phyloP scores from a whole-genome alignment of 2,888 invertebrate genomes.

The Diaperis boleti region DNA sequence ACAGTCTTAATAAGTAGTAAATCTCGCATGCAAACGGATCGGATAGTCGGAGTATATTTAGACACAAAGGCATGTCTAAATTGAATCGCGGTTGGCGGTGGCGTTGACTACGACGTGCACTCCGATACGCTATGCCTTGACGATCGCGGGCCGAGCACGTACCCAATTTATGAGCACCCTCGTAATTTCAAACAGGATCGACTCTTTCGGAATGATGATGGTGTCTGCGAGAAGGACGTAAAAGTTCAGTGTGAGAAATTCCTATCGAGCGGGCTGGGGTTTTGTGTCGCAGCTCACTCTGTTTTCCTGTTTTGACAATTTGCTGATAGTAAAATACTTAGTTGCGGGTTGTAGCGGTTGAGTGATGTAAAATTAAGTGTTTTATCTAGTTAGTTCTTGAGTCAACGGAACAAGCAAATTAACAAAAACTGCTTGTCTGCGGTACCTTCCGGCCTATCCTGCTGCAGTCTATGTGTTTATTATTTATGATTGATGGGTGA shows the following conservation, averaged over 20 bases:
- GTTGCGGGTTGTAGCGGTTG: too few species aligned
- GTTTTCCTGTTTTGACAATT: too few species aligned
- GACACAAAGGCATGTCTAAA: slow-evolving; percentile 56
- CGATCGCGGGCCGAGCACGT: slow-evolving; percentile 56
- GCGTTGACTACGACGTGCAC: slow-evolving; percentile 48
- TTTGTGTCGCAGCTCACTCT: too few species aligned
- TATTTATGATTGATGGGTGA: too few species aligned
- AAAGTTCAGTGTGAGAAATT: neutral
- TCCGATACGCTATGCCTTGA: slow-evolving; percentile 53
- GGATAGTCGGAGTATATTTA: slow-evolving; percentile 50
- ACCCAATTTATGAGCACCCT: slow-evolving; percentile 53
- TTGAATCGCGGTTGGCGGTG: slow-evolving; percentile 50
- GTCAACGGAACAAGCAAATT: neutral
- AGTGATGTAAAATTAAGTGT: neutral
- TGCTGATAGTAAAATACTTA: too few species aligned
- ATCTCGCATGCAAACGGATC: slow-evolving; percentile 43
- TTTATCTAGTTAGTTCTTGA: neutral
- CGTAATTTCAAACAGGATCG: slow-evolving; percentile 23
- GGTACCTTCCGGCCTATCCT: too few species aligned
- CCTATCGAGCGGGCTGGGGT: neutral
- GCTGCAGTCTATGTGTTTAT: too few species aligned
- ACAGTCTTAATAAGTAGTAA: slow-evolving; percentile 38
- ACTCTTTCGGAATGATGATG: neutral
- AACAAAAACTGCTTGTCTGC: too few species aligned
- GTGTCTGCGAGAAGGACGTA: neutral